Conservation (phyloP, 2,113 vertebrate species). For the Ibidorhyncha struthersii region DNA sequence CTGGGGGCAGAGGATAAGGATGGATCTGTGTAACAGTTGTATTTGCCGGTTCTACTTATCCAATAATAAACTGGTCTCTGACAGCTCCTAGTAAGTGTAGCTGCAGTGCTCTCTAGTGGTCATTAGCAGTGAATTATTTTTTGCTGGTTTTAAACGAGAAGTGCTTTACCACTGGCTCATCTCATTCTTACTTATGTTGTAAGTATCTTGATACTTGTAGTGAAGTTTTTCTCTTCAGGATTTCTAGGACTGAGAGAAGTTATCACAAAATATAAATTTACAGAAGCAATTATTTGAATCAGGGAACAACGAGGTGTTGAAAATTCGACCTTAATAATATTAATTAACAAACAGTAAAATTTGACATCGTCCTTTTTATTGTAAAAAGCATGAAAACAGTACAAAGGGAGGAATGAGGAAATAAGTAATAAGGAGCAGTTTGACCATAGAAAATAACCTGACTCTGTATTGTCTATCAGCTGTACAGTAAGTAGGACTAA, state of each 20-base stretch:
- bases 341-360: background rate
- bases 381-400: conserved; percentile 58
- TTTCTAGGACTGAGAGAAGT: background rate
- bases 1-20: background rate
- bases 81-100: background rate
- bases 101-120: conserved; percentile 44
- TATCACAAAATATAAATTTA: background rate
- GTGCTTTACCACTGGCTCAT: background rate
- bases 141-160: background rate
- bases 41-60: background rate
- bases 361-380: conserved; percentile 59
- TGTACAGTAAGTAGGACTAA: background rate
- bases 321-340: background rate
- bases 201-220: background rate
- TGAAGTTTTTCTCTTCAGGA: background rate
- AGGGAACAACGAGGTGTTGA: background rate
- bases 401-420: conserved; percentile 40
- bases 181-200: background rate
- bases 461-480: background rate
- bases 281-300: background rate
- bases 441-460: background rate
- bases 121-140: background rate
- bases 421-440: background rate
- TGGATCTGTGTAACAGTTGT: background rate
- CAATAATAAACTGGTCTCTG: background rate